Evolutionary conservation across 1,140 invertebrate species (phyloP), one percentile per base, ranked within the genome.

Genomic region (Apis cerana): DNA sequence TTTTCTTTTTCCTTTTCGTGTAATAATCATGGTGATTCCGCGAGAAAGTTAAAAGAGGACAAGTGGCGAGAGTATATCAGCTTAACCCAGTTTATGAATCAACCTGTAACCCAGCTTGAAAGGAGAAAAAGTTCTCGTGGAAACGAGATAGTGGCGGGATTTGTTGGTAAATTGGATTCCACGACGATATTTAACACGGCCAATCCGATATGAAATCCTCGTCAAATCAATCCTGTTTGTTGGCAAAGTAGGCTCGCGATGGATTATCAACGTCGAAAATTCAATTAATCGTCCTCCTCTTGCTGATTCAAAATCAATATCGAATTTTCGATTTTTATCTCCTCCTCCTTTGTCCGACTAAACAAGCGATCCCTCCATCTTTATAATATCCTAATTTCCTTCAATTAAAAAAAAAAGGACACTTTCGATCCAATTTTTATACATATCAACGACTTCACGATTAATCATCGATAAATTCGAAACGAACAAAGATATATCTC

Each of bases 161-260:
- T 62, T 52, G 58, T 50, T 17, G 48, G 69, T 75, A 33, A 80
- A 80, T 85, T 84, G 33, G 64, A 56, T 68, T 68, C 33, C 52
- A 21, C 52, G 61, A 52, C 1, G n/a, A 58, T 27, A 68, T 43
- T 75, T 52, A 75, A 77, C 52, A 56, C 75, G 23, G 19, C 12
- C 12, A 43, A 54, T 23, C 33, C 54, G 7, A 9, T 5, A 58
- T 5, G 52, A 77, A 68, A 77, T 68, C 50, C 52, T 56, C 17
- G n/a, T 69, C 21, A 50, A 64, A 19, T 33, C 15, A 69, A 77
- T 56, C 52, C 50, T 56, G 54, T 67, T 65, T 67, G 52, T n/a
- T 23, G 21, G 27, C 21, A 43, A 54, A 50, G 23, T 50, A 19
- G 23, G 48, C 62, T 4, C 21, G 62, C 33, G 54, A 65, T 67